Base-by-base conservation (phyloP, 1,140 invertebrate species). In the Limonius californicus region DNA sequence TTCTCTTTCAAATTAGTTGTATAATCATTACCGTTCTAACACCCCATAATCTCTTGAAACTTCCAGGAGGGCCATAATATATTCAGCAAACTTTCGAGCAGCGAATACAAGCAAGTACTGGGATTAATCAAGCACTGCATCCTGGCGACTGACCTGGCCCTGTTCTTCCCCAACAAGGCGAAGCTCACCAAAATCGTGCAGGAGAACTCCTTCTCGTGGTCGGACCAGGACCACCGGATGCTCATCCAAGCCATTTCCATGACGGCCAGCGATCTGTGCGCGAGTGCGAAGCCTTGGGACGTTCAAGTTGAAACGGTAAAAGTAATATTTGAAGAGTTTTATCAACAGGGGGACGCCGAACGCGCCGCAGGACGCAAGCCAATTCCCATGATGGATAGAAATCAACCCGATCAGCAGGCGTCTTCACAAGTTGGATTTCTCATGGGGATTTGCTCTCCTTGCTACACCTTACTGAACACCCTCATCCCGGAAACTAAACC, bases 291-390 rank as follows among this genome's bases (percentile, higher is more conserved):
- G 76, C 88, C 89, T 1, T 93, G 90, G 90, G 82, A 89, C n/a
- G 78, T 90, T n/a, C 90, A 93, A 77, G 81, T 84, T 1, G 83
- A 89, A 74, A 92, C 88, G 0, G 90, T 92, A 0, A 85, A 67
- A 73, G 87, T 89, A 3, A 92, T 94, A 63, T 91, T 92, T 77
- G 87, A 92, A 72, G 91, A 94, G 72, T 94, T 94, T 76, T 93
- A 92, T 76, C 84, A 88, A 65, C 89, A 92, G 78, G 89, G 81
- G 21, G 90, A 93, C 73, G 86, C 85, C 23, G 90, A 92, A 73
- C 80, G 83, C 63, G 79, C 79, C 9, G 82, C 83, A 43, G 90
- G 90, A 0, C 80, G 83, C 57, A 80, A 75, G 21, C 90, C 91
- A 0, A 86, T 91, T 60, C 83, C 89, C 1, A 92, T 93, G 88